Percentiles rank a stretch among this genome's conserved stretches.
Evolutionary conservation across 2,797 vertebrate genomes (phyloP).

Genomic region (Stomatorhinus walkeri): DNA sequence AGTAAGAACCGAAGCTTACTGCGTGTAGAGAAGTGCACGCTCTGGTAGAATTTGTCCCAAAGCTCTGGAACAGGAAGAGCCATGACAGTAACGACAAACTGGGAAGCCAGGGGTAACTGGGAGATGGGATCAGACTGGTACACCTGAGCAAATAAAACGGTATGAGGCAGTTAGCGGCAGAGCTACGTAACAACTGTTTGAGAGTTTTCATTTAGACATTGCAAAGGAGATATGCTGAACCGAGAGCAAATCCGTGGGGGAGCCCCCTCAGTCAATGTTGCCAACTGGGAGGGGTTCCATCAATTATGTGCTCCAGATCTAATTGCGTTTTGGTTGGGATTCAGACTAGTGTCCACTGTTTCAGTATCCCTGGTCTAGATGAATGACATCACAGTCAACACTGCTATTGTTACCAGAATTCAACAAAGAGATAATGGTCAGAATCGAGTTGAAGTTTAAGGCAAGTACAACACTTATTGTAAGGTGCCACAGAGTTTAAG

Average conservation of each 20-base stretch:
- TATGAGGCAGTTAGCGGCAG: not conserved
- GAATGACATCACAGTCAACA: not conserved
- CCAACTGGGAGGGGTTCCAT: not conserved
- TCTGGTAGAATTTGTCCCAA: conserved; percentile 56
- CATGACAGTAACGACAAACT: conserved; percentile 62
- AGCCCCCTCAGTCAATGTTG: not conserved
- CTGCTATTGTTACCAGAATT: not conserved
- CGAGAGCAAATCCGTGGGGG: not conserved
- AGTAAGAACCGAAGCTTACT: conserved; percentile 42
- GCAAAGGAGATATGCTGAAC: not conserved
- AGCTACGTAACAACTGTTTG: not conserved
- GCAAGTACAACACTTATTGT: not conserved
- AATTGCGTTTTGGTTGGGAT: not conserved
- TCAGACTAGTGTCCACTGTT: not conserved
- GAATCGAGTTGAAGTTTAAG: not conserved
- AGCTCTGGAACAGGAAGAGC: conserved; percentile 62
- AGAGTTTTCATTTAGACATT: not conserved
- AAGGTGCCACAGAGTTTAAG: not conserved
- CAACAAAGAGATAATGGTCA: not conserved
- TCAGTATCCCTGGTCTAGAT: not conserved
- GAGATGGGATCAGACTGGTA: conserved; percentile 62
- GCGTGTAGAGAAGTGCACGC: conserved; percentile 53
- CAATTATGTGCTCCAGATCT: not conserved
- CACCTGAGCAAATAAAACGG: conserved; percentile 43
- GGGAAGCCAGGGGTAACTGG: conserved; percentile 49